phyloP scores from a whole-genome alignment of 2,113 vertebrate species.

The Cynocephalus volans region DNA sequence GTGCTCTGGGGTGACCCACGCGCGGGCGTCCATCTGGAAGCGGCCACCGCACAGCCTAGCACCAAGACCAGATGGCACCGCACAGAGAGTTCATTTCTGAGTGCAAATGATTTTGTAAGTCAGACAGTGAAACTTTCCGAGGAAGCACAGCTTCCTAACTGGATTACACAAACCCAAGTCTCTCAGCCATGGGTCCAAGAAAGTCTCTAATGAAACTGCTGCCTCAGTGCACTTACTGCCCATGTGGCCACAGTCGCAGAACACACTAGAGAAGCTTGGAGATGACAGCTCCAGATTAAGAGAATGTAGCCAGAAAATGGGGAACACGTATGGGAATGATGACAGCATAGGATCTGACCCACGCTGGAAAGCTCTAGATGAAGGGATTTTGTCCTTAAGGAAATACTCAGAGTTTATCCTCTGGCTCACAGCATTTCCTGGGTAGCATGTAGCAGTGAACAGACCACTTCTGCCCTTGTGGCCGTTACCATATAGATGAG shows the following conservation, averaged over 20 bases:
- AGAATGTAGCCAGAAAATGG: not conserved
- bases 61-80: constrained; percentile 41
- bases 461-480: not conserved
- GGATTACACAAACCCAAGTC: not conserved
- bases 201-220: not conserved
- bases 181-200: constrained; percentile 11
- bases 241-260: not conserved
- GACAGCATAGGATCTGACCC: not conserved
- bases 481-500: not conserved
- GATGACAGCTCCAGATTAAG: not conserved
- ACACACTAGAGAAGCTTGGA: not conserved
- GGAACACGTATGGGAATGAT: not conserved
- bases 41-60: not conserved
- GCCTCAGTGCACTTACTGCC: not conserved
- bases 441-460: not conserved
- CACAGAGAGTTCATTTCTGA: not conserved
- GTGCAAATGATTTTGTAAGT: constrained; percentile 60
- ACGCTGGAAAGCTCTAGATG: not conserved
- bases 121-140: constrained; percentile 34
- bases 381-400: constrained; percentile 1
- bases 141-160: constrained; percentile 15
- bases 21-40: constrained; percentile 19
- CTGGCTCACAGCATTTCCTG: not conserved
- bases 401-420: not conserved
- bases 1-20: not conserved